phyloP scores from a whole-genome alignment of 2,888 invertebrate species.

The Drosophila subsilvestris region DNA sequence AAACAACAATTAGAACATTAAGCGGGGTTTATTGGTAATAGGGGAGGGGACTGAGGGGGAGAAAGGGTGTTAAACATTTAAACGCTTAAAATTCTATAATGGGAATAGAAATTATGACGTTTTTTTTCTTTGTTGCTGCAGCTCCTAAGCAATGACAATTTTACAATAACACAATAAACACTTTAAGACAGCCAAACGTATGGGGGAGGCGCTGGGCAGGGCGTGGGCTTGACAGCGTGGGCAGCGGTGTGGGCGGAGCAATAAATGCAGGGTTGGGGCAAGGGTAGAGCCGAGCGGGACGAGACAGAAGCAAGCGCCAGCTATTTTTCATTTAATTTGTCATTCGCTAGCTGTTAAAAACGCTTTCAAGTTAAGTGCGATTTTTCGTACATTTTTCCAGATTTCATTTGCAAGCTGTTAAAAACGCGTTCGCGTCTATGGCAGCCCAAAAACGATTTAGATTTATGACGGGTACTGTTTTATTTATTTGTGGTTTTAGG shows the following conservation, averaged over 20 bases:
- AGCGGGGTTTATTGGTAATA: constrained; percentile 29
- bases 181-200: constrained; percentile 31
- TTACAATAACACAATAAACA: constrained; percentile 61
- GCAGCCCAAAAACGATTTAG: constrained; percentile 26
- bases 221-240: constrained; percentile 24
- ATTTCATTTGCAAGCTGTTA: constrained; percentile 31
- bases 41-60: constrained; percentile 25
- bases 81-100: constrained; percentile 62
- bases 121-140: constrained; percentile 11
- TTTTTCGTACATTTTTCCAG: constrained; percentile 3
- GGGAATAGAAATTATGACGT: constrained; percentile 18
- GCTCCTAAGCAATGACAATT: constrained; percentile 80
- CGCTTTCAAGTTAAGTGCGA: constrained; percentile 53
- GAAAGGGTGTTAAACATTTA: constrained; percentile 57
- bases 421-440: constrained; percentile 42
- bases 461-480: constrained; percentile 21
- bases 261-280: constrained; percentile 23
- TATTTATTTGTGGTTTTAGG: constrained; percentile 13
- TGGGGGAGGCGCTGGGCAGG: constrained; percentile 21
- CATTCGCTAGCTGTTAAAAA: constrained; percentile 39
- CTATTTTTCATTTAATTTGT: constrained; percentile 17
- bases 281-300: constrained; percentile 8
- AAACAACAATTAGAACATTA: constrained; percentile 77
- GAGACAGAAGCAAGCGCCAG: constrained; percentile 66
- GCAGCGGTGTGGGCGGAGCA: constrained; percentile 47